Conservation (phyloP, 1,140 invertebrate genomes). For the Zaprionus gabonicus region DNA sequence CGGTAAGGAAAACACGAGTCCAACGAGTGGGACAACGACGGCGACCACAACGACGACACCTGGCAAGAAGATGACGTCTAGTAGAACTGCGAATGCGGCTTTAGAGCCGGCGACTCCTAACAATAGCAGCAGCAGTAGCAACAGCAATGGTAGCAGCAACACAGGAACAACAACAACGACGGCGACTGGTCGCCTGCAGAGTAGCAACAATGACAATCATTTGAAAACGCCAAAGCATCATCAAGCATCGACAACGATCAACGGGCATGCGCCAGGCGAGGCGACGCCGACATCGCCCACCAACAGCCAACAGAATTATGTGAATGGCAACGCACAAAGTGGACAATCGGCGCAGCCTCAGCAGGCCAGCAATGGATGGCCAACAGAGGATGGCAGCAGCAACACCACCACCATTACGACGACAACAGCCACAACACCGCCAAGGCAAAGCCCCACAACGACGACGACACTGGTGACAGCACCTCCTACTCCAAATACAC, state of each 20-base stretch:
- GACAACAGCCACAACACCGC: constrained; percentile 49
- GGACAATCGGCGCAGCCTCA: constrained; percentile 72
- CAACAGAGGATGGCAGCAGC: constrained; percentile 20
- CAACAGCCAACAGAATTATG: constrained; percentile 77
- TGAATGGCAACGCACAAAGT: constrained; percentile 65
- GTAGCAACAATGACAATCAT: constrained; percentile 66
- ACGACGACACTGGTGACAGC: constrained; percentile 22
- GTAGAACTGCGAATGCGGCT: constrained; percentile 42
- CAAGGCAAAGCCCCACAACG: constrained; percentile 48
- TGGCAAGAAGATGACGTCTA: constrained; percentile 56
- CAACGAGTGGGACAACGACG: constrained; percentile 40
- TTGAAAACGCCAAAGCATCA: constrained; percentile 78
- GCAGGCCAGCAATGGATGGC: constrained; percentile 64
- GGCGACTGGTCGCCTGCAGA: constrained; percentile 62
- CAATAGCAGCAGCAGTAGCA: constrained; percentile 49
- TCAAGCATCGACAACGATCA: constrained; percentile 45
- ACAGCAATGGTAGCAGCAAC: constrained; percentile 25
- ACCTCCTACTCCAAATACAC: constrained; percentile 24
- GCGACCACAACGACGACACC: constrained; percentile 35
- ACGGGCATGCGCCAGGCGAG: constrained; percentile 55
- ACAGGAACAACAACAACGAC: constrained; percentile 38
- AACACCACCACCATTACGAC: constrained; percentile 1
- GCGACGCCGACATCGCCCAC: constrained; percentile 62
- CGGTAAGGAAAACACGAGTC: constrained; percentile 81
- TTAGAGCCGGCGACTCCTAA: constrained; percentile 59